Base-by-base conservation (phyloP, 1,140 invertebrate species). In the Maniola jurtina region DNA sequence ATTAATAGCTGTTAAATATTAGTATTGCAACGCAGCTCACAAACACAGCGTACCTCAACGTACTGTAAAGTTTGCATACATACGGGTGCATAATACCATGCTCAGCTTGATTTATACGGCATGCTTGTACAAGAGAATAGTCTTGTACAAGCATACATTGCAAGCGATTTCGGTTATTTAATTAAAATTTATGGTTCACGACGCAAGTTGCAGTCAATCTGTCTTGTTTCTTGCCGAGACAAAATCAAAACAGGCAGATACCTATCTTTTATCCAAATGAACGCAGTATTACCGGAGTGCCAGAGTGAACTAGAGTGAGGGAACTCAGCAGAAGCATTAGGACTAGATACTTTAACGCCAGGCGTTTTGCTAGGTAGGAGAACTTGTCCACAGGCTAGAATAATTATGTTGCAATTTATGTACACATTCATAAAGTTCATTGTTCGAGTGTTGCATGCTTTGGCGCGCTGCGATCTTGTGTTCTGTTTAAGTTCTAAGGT, bases 281-380 rank as follows among this genome's bases (percentile, higher is more conserved):
- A 74, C 71, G 64, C 61, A 68, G 63, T 42, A 67, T 64, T 68
- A 72, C 77, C 72, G n/a, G n/a, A n/a, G n/a, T n/a, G n/a, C n/a
- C n/a, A n/a, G n/a, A n/a, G n/a, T n/a, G n/a, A n/a, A n/a, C n/a
- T n/a, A n/a, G n/a, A n/a, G n/a, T n/a, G n/a, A n/a, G n/a, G n/a
- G n/a, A n/a, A n/a, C n/a, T n/a, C n/a, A n/a, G n/a, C n/a, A n/a
- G n/a, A n/a, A n/a, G n/a, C n/a, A n/a, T n/a, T n/a, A n/a, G n/a
- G n/a, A n/a, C n/a, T n/a, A n/a, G n/a, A n/a, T n/a, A n/a, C n/a
- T n/a, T n/a, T n/a, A n/a, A n/a, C n/a, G n/a, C n/a, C n/a, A n/a
- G n/a, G n/a, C n/a, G n/a, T n/a, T n/a, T n/a, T n/a, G n/a, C n/a
- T 25, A 25, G 25, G 25, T 25, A 25, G 25, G 25, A n/a, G n/a